These are phyloP conservation scores for Trachelus troglodyta DNA, from an alignment of 2,888 invertebrate species.

Conservation along the genomic window DNA sequence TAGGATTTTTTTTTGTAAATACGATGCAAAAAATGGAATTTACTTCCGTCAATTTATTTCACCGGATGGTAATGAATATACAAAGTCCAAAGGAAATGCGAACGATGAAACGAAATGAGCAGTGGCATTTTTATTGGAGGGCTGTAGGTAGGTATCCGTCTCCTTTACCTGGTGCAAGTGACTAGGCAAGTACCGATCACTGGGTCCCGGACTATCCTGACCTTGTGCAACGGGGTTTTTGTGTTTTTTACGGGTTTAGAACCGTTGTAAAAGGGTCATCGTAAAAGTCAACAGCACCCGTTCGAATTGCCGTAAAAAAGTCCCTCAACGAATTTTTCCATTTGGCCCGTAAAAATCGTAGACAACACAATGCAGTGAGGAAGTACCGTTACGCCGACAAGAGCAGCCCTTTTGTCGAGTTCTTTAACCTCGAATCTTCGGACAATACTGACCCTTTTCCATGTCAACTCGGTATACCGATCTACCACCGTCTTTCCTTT, in stretches of 20 bases:
- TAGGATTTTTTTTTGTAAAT: neutral
- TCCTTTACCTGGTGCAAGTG: neutral
- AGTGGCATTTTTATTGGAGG: neutral
- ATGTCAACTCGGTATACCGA: conserved; percentile 2
- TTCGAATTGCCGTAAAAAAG: conserved; percentile 56
- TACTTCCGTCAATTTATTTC: neutral
- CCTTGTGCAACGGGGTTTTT: conserved; percentile 47
- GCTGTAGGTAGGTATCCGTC: neutral
- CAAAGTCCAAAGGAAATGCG: neutral
- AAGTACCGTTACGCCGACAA: conserved; percentile 44
- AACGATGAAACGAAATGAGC: neutral
- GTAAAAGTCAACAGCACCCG: conserved; percentile 53
- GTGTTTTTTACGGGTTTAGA: conserved; percentile 47
- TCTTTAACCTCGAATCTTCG: conserved; percentile 32
- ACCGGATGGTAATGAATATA: neutral
- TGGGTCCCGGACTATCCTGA: conserved; percentile 31
- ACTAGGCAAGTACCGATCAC: conserved; percentile 3
- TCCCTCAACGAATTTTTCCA: conserved; percentile 22
- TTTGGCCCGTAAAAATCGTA: conserved; percentile 20
- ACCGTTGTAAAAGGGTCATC: conserved; percentile 51
- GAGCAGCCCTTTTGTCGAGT: conserved; percentile 41
- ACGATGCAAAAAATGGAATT: neutral
- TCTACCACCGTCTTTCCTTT: conserved; percentile 21
- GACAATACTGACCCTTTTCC: conserved; percentile 37
- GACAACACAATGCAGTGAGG: conserved; percentile 39